Percentiles rank a stretch among this genome's conserved stretches.
Evolutionary conservation across 2,113 vertebrate genomes (phyloP).

Genomic region (Mesocricetus auratus): DNA sequence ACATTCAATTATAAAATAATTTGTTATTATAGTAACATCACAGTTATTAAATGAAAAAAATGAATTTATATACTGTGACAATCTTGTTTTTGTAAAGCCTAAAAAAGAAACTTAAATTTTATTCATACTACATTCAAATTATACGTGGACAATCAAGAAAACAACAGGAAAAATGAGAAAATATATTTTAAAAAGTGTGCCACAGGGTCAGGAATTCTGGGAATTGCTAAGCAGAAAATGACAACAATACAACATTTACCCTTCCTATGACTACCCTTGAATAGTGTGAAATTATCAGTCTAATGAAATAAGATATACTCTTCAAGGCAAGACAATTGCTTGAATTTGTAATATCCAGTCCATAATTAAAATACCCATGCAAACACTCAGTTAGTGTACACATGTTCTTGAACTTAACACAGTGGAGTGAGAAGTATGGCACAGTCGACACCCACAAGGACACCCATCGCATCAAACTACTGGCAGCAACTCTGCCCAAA

Average conservation of each 20-base stretch:
- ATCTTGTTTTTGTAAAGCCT: not conserved
- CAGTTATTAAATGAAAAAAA: not conserved
- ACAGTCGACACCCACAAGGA: constrained; percentile 70
- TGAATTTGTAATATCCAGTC: not conserved
- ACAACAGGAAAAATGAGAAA: not conserved
- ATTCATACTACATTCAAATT: not conserved
- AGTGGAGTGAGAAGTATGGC: not conserved
- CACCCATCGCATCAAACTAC: constrained; percentile 61
- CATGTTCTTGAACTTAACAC: constrained; percentile 61
- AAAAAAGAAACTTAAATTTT: not conserved
- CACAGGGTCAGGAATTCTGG: not conserved
- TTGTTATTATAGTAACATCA: not conserved
- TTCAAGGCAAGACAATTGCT: not conserved
- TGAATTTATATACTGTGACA: not conserved
- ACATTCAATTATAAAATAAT: constrained; percentile 27
- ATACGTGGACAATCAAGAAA: not conserved
- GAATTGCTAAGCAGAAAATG: not conserved
- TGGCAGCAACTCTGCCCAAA: constrained; percentile 67
- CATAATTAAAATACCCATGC: not conserved
- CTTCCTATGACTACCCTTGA: not conserved
- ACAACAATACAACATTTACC: not conserved
- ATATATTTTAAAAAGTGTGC: not conserved
- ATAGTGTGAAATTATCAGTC: not conserved
- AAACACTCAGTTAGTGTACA: constrained; percentile 45
- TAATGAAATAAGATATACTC: not conserved